Percentiles rank a stretch among this genome's conserved stretches.
These are phyloP conservation scores for Cherax destructor DNA, from an alignment of 1,140 invertebrate species.

Conservation along the genomic window DNA sequence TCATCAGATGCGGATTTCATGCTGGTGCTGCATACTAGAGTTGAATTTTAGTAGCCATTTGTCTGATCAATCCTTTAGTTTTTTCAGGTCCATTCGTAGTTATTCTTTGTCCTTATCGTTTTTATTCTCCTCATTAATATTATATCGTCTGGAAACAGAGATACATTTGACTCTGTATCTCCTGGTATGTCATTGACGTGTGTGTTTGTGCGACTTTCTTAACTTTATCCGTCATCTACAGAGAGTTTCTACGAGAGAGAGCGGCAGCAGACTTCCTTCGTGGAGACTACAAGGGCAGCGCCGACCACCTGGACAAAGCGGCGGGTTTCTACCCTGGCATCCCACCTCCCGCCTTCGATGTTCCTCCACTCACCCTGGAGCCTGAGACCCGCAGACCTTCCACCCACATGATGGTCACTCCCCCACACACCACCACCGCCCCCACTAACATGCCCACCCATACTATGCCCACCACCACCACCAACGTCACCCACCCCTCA, in stretches of 20 bases:
- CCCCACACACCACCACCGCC: slow-evolving; percentile 32
- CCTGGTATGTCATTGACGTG: not conserved
- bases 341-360: slow-evolving; percentile 46
- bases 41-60: no score
- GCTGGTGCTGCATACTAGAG: no score
- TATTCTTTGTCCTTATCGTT: no score
- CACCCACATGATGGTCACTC: slow-evolving; percentile 39
- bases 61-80: no score
- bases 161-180: not conserved
- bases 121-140: no score
- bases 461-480: slow-evolving; percentile 15
- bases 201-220: not conserved
- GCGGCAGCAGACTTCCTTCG: slow-evolving; percentile 64
- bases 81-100: no score
- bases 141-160: no score
- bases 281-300: slow-evolving; percentile 67
- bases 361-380: slow-evolving; percentile 56
- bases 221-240: not conserved
- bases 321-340: slow-evolving; percentile 58
- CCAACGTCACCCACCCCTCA: slow-evolving; percentile 21
- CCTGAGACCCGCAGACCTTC: slow-evolving; percentile 47
- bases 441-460: slow-evolving; percentile 27
- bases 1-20: no score
- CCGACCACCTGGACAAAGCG: slow-evolving; percentile 62
- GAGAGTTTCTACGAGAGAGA: slow-evolving; percentile 69